Conservation (phyloP, 2,797 vertebrate species). For the Cercopithecus hamlyni region DNA sequence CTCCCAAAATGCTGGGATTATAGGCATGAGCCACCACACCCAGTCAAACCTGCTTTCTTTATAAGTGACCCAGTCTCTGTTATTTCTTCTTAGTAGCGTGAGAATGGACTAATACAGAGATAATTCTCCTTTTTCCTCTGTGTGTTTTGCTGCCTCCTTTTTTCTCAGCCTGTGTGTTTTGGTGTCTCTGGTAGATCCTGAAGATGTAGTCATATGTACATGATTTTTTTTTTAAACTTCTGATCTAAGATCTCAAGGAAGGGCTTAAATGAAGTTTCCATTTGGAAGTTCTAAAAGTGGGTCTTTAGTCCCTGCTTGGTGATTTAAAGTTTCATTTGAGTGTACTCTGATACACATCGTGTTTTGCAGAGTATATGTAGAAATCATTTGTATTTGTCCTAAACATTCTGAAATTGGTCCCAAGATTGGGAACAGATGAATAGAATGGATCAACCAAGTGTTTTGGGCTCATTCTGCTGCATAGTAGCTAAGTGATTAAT, state of each 20-base stretch:
- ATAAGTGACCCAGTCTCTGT: too few species aligned
- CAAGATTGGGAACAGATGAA: neutral
- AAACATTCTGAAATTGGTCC: neutral
- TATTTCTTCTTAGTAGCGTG: too few species aligned
- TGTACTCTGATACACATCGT: neutral
- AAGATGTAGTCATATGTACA: fast-evolving
- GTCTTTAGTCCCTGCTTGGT: neutral
- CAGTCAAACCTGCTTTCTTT: too few species aligned
- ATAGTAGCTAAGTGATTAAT: neutral
- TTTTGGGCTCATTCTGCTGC: neutral
- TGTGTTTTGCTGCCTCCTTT: too few species aligned
- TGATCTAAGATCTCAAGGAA: neutral
- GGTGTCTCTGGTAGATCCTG: too few species aligned
- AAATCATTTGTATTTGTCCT: neutral
- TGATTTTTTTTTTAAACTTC: neutral
- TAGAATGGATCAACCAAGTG: neutral
- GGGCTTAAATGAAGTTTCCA: neutral
- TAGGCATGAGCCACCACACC: too few species aligned
- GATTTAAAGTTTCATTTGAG: neutral
- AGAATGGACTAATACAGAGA: neutral
- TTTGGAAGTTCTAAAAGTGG: neutral
- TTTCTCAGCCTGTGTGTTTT: too few species aligned
- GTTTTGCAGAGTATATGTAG: neutral
- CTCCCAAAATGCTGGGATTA: too few species aligned
- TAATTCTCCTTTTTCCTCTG: neutral